Base-by-base conservation (phyloP, 2,113 vertebrate genomes). In the Stictonetta naevosa region DNA sequence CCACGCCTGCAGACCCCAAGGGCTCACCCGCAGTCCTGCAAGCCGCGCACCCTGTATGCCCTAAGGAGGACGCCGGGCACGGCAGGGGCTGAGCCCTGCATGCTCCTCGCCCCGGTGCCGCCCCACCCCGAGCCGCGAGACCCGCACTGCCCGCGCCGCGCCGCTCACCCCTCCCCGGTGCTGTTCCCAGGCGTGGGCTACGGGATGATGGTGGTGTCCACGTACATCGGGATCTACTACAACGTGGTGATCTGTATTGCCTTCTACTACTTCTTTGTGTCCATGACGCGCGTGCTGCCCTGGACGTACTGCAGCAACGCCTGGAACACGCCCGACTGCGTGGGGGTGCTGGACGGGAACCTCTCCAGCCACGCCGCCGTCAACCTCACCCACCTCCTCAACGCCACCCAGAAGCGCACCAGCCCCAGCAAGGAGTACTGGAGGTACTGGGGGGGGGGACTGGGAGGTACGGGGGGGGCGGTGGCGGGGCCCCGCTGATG, bases 151-250 rank as follows among this genome's bases (percentile, higher is more conserved):
- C 76, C 13, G 7, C 77, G 33, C 91, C 71, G 1, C 68, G 90
- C 93, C 72, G 14, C 94, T 95, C 92, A 94, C 71, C 66, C 69
- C 87, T 96, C 91, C 93, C 79, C 53, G 93, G 69, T 95, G 90
- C 95, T 95, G 95, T 96, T 95, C 90, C 59, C 93, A 99, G 99
- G 99, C 53, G 99, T 99, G 86, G 99, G 99, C 94, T 99, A 99
- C 11, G 99, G 99, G 95, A 99, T 99, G 99, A 99, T 99, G 99
- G 99, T 99, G 95, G 99, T 99, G 88, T 99, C 99, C 91, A 99
- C 99, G 0, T 99, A 99, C 96, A 99, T 99, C 44, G 99, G 99
- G 66, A 99, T 99, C 97, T 99, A 99, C 96, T 99, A 99, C 98
- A 99, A 99, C 36, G 99, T 99, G 97, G 99, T 99, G 96, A 99